Base-by-base conservation (phyloP, 2,113 vertebrate genomes). In the Burhinus oedicnemus region DNA sequence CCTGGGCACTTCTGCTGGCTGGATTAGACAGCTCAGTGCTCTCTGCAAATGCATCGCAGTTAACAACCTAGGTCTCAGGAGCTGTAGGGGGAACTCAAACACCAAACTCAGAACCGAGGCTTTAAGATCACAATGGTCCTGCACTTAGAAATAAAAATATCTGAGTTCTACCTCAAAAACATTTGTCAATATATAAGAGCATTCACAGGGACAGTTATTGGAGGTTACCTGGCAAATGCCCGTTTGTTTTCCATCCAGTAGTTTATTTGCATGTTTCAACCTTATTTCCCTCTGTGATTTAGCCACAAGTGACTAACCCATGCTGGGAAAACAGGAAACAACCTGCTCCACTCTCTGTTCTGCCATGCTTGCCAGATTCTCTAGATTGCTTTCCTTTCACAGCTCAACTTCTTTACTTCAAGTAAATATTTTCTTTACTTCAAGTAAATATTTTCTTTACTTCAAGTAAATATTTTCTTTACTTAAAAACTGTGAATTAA, bases 31-130 rank as follows among this genome's bases (percentile, higher is more conserved):
- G 17, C 34, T 68, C 52, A 36, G 38, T 27, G 34, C 16, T 90
- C 36, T 10, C 25, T 27, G 3, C 1, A 4, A 71, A 54, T 25
- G 5, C 11, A 8, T 44, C 0, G 0, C 2, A 34, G 15, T 54
- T 54, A 84, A 14, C 20, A 45, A 34, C 4, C 5, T 5, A 36
- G 11, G 18, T 40, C 22, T 71, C 5, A 5, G 51, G 9, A 82
- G 6, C 25, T 58, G 22, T 14, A 62, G 21, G 55, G 52, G 6
- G 4, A 89, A 20, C 17, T 71, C 47, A 69, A 32, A 44, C 21
- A 57, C 27, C 27, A 70, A 20, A 34, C 11, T 58, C 40, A 49
- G 38, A 87, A 54, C 22, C 20, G 27, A 36, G 27, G 16, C 19
- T 68, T 84, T 78, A 74, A 62, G 11, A 68, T n/a, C 2, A 0